These are phyloP conservation scores for Andrena flavipes DNA, from an alignment of 2,888 invertebrate species.

Conservation along the genomic window DNA sequence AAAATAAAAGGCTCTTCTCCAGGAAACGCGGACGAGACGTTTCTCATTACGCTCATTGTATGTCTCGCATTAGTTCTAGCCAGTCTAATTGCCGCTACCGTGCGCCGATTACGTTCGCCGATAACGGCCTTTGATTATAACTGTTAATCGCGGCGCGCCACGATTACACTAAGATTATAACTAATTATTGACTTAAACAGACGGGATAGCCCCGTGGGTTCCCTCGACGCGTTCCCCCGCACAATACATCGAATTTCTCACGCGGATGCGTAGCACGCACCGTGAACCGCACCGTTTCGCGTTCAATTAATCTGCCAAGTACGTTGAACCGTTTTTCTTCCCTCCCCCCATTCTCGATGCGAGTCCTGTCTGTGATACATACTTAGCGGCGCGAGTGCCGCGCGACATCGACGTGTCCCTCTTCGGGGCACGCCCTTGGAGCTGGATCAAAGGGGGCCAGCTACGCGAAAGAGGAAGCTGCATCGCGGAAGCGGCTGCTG, in stretches of 20 bases:
- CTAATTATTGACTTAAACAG: constrained; percentile 66
- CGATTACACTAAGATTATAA: constrained; percentile 65
- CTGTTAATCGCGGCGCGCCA: constrained; percentile 53
- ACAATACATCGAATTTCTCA: constrained; percentile 60
- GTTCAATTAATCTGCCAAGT: constrained; percentile 61
- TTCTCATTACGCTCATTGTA: constrained; percentile 58
- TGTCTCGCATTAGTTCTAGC: constrained; percentile 41
- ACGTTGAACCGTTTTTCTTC: constrained; percentile 61
- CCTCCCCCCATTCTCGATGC: neutral
- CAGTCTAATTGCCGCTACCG: constrained; percentile 54
- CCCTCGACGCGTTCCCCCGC: constrained; percentile 45
- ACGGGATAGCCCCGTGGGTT: constrained; percentile 42
- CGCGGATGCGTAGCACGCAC: constrained; percentile 67
- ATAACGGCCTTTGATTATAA: constrained; percentile 62
- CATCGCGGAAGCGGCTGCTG: neutral
- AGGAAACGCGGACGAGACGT: constrained; percentile 50
- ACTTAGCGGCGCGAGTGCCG: neutral
- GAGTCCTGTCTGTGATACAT: constrained; percentile 13
- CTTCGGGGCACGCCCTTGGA: neutral
- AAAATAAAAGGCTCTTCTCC: constrained; percentile 40
- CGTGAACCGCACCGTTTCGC: constrained; percentile 60
- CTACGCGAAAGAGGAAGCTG: neutral
- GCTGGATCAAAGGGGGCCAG: neutral
- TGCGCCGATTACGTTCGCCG: constrained; percentile 51
- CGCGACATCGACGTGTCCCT: no score